phyloP scores from a whole-genome alignment of 2,113 vertebrate genomes.

The Ictalurus furcatus region DNA sequence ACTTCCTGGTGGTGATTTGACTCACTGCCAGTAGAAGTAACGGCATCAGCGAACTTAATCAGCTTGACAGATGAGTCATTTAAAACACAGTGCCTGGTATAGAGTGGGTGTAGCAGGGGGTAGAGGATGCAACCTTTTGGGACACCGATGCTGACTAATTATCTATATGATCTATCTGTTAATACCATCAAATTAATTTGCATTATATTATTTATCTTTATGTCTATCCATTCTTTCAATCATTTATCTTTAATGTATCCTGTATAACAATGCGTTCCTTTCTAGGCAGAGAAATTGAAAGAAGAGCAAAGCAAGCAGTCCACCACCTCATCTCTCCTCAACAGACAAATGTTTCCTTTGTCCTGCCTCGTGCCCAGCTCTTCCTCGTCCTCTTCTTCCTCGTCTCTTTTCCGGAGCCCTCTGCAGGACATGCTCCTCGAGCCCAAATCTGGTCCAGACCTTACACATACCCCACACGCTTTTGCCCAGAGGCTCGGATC shows the following conservation, averaged over 20 bases:
- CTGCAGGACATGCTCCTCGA: slow-evolving; percentile 74
- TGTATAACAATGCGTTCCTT: not conserved
- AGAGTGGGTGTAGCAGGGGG: not conserved
- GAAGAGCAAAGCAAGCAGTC: slow-evolving; percentile 83
- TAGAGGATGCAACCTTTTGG: not conserved
- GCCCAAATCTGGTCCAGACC: slow-evolving; percentile 62
- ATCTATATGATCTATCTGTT: not conserved
- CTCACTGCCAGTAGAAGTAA: not conserved
- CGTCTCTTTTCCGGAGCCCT: slow-evolving; percentile 75
- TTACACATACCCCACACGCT: slow-evolving; percentile 63
- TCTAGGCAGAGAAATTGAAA: slow-evolving; percentile 86
- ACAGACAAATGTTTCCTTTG: slow-evolving; percentile 83
- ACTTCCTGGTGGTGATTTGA: slow-evolving; percentile 11
- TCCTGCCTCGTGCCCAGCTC: slow-evolving; percentile 80
- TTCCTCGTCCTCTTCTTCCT: slow-evolving; percentile 74
- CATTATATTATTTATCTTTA: not conserved
- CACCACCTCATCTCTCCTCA: slow-evolving; percentile 80
- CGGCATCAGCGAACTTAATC: not conserved
- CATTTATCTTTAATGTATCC: not conserved
- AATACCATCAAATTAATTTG: not conserved
- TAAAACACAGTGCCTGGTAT: not conserved
- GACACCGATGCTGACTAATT: not conserved
- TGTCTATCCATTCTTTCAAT: not conserved
- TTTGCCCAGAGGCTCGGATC: slow-evolving; percentile 70
- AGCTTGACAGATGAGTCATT: not conserved